Percentiles rank a stretch among this genome's conserved stretches.
Conservation (phyloP, 2,113 vertebrate genomes). For the Ranitomeya imitator region DNA sequence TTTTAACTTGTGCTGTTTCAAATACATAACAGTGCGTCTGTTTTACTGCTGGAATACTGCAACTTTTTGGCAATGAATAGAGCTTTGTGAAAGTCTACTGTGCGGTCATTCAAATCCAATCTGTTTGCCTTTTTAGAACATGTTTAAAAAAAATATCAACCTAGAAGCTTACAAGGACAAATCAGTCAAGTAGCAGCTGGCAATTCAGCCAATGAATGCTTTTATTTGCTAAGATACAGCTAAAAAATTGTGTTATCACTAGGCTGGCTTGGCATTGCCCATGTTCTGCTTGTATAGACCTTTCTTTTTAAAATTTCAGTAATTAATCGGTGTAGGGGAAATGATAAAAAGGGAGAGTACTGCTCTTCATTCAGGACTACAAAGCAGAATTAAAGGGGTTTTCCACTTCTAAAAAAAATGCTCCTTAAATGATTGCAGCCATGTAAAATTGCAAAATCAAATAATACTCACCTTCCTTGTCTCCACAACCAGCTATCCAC, state of each 20-base stretch:
- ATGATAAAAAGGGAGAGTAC: neutral
- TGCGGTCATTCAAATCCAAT: constrained; percentile 72
- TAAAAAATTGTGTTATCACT: constrained; percentile 65
- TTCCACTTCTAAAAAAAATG: too few relatives aligned
- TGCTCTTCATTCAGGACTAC: neutral
- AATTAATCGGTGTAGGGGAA: constrained; percentile 56
- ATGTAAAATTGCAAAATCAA: too few relatives aligned
- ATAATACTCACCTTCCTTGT: too few relatives aligned
- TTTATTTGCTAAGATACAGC: constrained; percentile 63
- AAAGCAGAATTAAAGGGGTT: neutral
- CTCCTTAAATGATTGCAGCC: too few relatives aligned
- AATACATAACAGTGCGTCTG: constrained; percentile 71
- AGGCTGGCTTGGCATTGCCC: constrained; percentile 58
- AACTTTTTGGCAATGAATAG: constrained; percentile 69
- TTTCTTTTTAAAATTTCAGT: constrained; percentile 63
- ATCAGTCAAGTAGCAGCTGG: constrained; percentile 66
- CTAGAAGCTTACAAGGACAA: constrained; percentile 61
- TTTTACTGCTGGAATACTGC: constrained; percentile 65
- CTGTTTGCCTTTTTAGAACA: constrained; percentile 69
- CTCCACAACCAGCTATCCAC: too few relatives aligned
- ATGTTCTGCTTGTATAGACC: constrained; percentile 63
- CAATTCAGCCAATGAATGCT: constrained; percentile 64
- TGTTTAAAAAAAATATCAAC: constrained; percentile 64
- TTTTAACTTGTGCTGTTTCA: constrained; percentile 70
- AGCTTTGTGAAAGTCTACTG: constrained; percentile 71